Conservation (phyloP, 2,113 vertebrate genomes). For the Dipodomys ordii region DNA sequence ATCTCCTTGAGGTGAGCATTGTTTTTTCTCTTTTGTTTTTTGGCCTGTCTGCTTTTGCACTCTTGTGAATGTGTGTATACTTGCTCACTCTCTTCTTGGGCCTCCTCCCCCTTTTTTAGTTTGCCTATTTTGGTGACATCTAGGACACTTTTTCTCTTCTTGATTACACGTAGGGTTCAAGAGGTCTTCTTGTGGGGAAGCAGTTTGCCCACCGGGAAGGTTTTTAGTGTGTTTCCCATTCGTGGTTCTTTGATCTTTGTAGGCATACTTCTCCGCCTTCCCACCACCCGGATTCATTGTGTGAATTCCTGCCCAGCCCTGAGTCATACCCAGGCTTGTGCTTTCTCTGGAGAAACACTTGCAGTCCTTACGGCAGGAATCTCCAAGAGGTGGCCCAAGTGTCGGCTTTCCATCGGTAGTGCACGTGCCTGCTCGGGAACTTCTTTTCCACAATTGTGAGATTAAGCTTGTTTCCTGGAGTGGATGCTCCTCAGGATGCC, state of each 20-base stretch:
- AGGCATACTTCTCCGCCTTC: constrained; percentile 83
- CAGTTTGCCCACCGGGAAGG: constrained; percentile 55
- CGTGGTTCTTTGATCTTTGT: constrained; percentile 82
- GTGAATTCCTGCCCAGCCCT: constrained; percentile 83
- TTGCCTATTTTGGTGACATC: constrained; percentile 43
- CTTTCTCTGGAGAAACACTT: constrained; percentile 84
- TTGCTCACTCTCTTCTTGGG: neutral
- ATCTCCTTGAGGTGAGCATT: neutral
- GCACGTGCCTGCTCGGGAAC: constrained; percentile 70
- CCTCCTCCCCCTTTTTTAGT: neutral
- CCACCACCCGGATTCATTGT: constrained; percentile 82
- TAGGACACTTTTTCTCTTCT: constrained; percentile 49
- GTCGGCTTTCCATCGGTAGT: constrained; percentile 75
- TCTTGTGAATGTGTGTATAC: neutral
- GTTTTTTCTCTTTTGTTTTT: neutral
- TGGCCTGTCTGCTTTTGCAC: neutral
- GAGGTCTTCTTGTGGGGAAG: constrained; percentile 70
- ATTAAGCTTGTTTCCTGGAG: constrained; percentile 66
- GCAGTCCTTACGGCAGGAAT: constrained; percentile 81
- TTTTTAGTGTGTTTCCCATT: constrained; percentile 78
- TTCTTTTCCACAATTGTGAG: constrained; percentile 78
- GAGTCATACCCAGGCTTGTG: constrained; percentile 84
- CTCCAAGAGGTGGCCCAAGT: constrained; percentile 81
- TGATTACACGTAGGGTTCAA: constrained; percentile 33
- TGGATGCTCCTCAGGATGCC: constrained; percentile 58